phyloP scores from a whole-genome alignment of 2,888 invertebrate species.

The Caenorhabditis virilis region DNA sequence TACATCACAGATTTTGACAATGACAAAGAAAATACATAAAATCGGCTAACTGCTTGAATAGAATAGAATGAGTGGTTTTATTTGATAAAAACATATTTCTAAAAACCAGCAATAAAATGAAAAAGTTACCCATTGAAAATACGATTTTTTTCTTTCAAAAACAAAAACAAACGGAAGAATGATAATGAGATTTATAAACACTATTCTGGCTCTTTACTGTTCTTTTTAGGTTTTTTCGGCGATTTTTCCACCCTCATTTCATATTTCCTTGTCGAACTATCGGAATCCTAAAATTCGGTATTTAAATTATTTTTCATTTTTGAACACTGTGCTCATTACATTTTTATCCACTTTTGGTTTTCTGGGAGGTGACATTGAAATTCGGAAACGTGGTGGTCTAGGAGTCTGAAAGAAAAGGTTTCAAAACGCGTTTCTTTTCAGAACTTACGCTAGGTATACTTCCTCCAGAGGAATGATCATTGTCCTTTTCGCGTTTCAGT shows the following conservation, averaged over 20 bases:
- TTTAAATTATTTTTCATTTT: not conserved
- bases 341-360: constrained; percentile 36
- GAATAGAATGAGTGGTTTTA: constrained; percentile 1
- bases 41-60: not conserved
- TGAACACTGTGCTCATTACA: constrained; percentile 5
- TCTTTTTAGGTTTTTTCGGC: constrained; percentile 31
- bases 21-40: constrained; percentile 7
- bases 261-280: constrained; percentile 36
- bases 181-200: not conserved
- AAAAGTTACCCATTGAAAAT: constrained; percentile 17
- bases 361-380: constrained; percentile 61
- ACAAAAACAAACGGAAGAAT: not conserved
- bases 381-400: constrained; percentile 59
- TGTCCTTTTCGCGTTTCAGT: constrained; percentile 25
- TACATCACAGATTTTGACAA: constrained; percentile 35
- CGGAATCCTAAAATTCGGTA: constrained; percentile 33
- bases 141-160: no score
- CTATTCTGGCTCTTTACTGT: constrained; percentile 10
- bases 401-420: constrained; percentile 40
- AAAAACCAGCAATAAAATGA: constrained; percentile 13
- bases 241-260: constrained; percentile 49
- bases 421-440: no score
- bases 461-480: constrained; percentile 17
- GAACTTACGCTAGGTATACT: constrained; percentile 35
- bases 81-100: not conserved